phyloP scores from a whole-genome alignment of 2,113 vertebrate species.

The Delphinus delphis region DNA sequence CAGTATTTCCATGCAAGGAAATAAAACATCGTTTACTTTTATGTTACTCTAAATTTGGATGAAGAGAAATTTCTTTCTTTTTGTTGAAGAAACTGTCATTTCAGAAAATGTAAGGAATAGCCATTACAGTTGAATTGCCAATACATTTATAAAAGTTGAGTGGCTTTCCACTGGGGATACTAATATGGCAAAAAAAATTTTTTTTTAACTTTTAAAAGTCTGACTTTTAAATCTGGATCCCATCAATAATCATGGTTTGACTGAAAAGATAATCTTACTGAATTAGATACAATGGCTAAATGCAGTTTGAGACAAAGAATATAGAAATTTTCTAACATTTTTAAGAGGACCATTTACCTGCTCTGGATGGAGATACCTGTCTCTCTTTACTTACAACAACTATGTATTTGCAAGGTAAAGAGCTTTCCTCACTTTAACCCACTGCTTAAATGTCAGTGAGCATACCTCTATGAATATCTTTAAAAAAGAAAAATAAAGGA shows the following conservation, averaged over 20 bases:
- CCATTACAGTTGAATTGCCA: background rate
- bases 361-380: background rate
- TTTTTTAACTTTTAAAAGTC: background rate
- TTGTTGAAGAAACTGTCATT: background rate
- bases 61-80: background rate
- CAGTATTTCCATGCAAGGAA: background rate
- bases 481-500: background rate
- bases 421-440: background rate
- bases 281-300: background rate
- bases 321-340: background rate
- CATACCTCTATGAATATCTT: background rate
- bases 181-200: background rate
- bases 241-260: background rate
- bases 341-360: background rate
- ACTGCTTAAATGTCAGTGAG: background rate
- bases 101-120: background rate
- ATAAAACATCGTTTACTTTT: background rate
- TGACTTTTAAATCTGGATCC: background rate
- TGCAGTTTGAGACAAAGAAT: background rate
- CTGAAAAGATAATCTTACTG: background rate
- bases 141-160: background rate
- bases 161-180: background rate
- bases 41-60: background rate
- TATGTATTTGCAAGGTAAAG: background rate
- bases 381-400: background rate